A percentile compares a stretch with the other conserved stretches of the same genome.
Evolutionary conservation across 2,888 invertebrate genomes (phyloP).

Genomic region (Ophion slaviceki): DNA sequence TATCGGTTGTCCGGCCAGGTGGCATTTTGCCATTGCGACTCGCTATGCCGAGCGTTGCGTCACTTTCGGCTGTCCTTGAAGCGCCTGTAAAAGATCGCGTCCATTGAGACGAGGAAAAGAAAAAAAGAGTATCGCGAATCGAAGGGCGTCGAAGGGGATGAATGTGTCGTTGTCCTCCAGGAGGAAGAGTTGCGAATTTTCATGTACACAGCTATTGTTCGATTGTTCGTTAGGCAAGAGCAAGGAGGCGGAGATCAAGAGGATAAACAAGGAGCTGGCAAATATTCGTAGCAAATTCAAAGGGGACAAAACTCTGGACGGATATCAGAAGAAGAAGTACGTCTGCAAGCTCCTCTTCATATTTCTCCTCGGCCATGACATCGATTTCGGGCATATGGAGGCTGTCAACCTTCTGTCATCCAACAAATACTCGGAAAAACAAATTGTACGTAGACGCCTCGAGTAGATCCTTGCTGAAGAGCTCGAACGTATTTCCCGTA

Average conservation of each 20-base stretch:
- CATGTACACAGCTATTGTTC: neutral
- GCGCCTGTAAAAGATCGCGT: conserved; percentile 3
- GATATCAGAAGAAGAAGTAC: conserved; percentile 99
- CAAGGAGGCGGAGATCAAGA: conserved; percentile 99
- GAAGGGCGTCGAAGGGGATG: neutral
- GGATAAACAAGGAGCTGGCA: conserved; percentile 99
- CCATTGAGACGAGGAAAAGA: neutral
- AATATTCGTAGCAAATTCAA: conserved; percentile 99
- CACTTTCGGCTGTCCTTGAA: conserved; percentile 48
- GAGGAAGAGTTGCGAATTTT: neutral
- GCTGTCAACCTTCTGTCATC: conserved; percentile 99
- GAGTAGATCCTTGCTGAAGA: neutral
- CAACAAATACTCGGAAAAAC: conserved; percentile 99
- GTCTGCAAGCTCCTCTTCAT: conserved; percentile 99
- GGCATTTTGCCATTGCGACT: conserved; percentile 76
- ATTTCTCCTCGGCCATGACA: conserved; percentile 99
- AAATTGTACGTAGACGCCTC: conserved; percentile 90
- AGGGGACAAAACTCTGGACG: conserved; percentile 99
- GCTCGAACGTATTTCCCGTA: too few relatives aligned
- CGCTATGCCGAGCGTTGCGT: conserved; percentile 55
- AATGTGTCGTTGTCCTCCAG: neutral
- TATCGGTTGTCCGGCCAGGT: conserved; percentile 73
- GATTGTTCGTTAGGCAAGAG: conserved; percentile 91
- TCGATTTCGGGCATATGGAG: conserved; percentile 99
- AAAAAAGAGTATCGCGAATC: neutral